phyloP scores from a whole-genome alignment of 1,140 invertebrate species.

The Campoletis sonorensis region DNA sequence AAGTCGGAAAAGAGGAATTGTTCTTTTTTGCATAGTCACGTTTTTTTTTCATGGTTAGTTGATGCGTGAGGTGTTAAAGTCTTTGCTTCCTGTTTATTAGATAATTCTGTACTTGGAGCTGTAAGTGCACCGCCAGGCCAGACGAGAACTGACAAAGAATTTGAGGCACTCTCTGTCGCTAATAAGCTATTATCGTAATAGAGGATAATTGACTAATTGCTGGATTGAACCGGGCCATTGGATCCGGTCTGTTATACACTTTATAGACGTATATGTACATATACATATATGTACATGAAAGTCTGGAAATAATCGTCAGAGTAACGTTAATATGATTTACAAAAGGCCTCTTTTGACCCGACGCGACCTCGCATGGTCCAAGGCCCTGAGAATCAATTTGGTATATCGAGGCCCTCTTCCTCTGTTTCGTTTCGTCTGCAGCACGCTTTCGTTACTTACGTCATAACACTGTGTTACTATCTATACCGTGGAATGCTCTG shows the following conservation, averaged over 20 bases:
- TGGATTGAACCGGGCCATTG: constrained; percentile 56
- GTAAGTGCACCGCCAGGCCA: constrained; percentile 21
- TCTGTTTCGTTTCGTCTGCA: neutral
- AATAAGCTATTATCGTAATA: constrained; percentile 62
- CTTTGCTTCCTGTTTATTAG: constrained; percentile 6
- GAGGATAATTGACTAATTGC: constrained; percentile 73
- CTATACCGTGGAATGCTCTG: neutral
- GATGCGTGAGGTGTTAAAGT: neutral
- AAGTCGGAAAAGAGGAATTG: neutral
- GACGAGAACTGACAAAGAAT: constrained; percentile 43
- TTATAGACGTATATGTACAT: neutral
- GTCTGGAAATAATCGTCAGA: constrained; percentile 48
- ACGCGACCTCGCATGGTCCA: constrained; percentile 59
- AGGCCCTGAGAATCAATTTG: constrained; percentile 71
- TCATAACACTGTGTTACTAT: neutral
- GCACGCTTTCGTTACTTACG: neutral
- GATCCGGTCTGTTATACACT: constrained; percentile 51
- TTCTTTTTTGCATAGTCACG: neutral
- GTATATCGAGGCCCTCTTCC: constrained; percentile 44
- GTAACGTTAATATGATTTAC: constrained; percentile 70
- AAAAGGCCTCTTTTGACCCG: constrained; percentile 66
- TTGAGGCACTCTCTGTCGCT: constrained; percentile 32
- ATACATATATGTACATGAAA: constrained; percentile 39
- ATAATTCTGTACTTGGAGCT: neutral
- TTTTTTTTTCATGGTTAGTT: constrained; percentile 4